Conservation (phyloP, 2,797 vertebrate genomes). For the Enteromius mattozi region DNA sequence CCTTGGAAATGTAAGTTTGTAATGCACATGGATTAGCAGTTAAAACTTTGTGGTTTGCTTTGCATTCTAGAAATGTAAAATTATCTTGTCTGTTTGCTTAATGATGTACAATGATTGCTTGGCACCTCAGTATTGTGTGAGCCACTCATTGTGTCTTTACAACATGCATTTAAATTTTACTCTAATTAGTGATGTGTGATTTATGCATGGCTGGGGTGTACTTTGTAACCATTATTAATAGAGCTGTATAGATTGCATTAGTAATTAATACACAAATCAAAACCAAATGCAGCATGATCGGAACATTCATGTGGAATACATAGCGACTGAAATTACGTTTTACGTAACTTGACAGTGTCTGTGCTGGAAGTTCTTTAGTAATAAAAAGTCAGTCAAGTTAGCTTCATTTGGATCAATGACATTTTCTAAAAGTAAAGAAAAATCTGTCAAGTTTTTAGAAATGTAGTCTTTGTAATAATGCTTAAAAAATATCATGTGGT, state of each 20-base stretch:
- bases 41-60: neutral
- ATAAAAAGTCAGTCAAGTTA: neutral
- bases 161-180: constrained; percentile 84
- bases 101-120: constrained; percentile 76
- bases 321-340: constrained; percentile 61
- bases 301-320: constrained; percentile 38
- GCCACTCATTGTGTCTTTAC: constrained; percentile 81
- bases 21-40: neutral
- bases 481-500: neutral
- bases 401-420: no score
- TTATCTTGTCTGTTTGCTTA: neutral
- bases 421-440: neutral
- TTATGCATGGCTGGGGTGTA: constrained; percentile 78
- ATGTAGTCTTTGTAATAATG: neutral
- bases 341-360: neutral
- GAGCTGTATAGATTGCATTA: constrained; percentile 81
- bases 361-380: neutral
- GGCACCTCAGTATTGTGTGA: constrained; percentile 80
- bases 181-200: constrained; percentile 83
- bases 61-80: neutral
- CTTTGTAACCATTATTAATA: constrained; percentile 84
- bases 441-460: neutral
- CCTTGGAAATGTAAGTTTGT: neutral
- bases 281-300: constrained; percentile 75
- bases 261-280: constrained; percentile 81